These are phyloP conservation scores for Nomada fabriciana DNA, from an alignment of 2,888 invertebrate genomes.

Conservation along the genomic window DNA sequence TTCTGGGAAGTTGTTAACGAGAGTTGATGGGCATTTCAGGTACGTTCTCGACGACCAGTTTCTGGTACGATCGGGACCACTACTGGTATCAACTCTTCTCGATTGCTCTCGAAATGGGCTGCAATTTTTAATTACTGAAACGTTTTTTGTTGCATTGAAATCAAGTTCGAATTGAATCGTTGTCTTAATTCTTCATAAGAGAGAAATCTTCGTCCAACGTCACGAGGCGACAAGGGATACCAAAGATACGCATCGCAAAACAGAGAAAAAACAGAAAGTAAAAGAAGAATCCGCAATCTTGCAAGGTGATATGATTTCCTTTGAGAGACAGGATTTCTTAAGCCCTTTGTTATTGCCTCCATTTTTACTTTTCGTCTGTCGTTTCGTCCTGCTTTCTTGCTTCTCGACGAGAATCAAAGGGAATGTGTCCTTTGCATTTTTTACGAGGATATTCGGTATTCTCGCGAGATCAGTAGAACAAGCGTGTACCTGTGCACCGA, in stretches of 20 bases:
- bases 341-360: constrained; percentile 56
- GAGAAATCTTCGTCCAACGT: neutral
- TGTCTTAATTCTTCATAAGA: too few relatives aligned
- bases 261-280: neutral
- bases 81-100: too few relatives aligned
- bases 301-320: constrained; percentile 60
- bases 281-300: constrained; percentile 1
- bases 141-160: too few relatives aligned
- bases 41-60: neutral
- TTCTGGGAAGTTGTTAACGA: constrained; percentile 2
- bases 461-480: constrained; percentile 31
- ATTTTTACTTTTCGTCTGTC: constrained; percentile 53
- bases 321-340: constrained; percentile 66
- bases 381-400: neutral
- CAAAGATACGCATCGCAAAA: too few relatives aligned
- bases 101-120: too few relatives aligned
- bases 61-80: neutral
- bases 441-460: constrained; percentile 40
- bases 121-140: too few relatives aligned
- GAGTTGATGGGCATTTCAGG: constrained; percentile 8
- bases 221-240: too few relatives aligned
- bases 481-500: neutral
- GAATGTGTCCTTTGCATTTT: constrained; percentile 38
- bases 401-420: constrained; percentile 29
- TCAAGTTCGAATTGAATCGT: too few relatives aligned